Conservation (phyloP, 2,113 vertebrate species). For the Mormyrus lacerda region DNA sequence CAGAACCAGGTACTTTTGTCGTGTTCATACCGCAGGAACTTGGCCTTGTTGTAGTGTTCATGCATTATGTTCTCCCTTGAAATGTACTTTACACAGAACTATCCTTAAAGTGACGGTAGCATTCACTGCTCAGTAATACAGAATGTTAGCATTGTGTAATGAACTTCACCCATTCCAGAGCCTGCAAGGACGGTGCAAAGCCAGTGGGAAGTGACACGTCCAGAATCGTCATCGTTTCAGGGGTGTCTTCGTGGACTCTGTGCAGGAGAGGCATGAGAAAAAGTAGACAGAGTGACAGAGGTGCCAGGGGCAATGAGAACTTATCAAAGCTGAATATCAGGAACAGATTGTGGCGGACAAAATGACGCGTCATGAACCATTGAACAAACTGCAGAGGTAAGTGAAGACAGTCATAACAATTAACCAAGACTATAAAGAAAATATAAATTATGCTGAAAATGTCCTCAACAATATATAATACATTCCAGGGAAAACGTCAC, state of each 20-base stretch:
- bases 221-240: conserved; percentile 9
- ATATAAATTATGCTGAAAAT: too few relatives aligned
- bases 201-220: conserved; percentile 15
- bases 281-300: neutral
- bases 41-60: neutral
- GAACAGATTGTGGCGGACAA: neutral
- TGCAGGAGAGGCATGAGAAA: neutral
- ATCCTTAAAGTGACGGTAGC: too few relatives aligned
- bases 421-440: too few relatives aligned
- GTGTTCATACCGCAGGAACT: neutral
- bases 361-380: too few relatives aligned
- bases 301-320: neutral
- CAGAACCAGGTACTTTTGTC: too few relatives aligned
- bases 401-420: too few relatives aligned
- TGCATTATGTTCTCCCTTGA: too few relatives aligned
- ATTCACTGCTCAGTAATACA: neutral
- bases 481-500: too few relatives aligned
- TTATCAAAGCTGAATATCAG: neutral
- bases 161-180: neutral
- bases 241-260: neutral
- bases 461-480: too few relatives aligned
- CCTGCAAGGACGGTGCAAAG: neutral
- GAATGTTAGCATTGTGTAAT: neutral
- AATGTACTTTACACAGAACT: neutral
- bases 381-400: too few relatives aligned